Evolutionary conservation across 2,113 vertebrate species (phyloP), one percentile per base, ranked within the genome.

Genomic region (Thomomys bottae): DNA sequence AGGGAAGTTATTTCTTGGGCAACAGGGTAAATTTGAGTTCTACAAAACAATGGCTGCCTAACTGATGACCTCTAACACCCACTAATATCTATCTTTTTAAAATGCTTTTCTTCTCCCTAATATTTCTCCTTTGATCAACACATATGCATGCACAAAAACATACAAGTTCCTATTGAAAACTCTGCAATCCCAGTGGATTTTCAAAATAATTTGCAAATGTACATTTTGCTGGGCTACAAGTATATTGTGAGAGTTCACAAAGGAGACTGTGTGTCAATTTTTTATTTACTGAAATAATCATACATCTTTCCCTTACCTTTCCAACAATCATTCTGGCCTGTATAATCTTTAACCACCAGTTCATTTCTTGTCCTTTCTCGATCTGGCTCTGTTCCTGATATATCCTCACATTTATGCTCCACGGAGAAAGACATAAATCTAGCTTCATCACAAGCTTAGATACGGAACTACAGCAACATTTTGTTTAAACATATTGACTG

Each of bases 401-500:
- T 73, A 18, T 49, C 54, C 42, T 92, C 80, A 59, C 38, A 32
- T 89, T 86, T 84, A 68, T 32, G 71, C 80, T 95, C 63, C 76
- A 81, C 64, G 49, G 95, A 95, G 83, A 92, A 93, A 81, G 57
- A 59, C n/a, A 81, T 67, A 84, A 81, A 95, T 83, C 40, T 83
- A 92, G 79, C 85, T 91, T 57, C 71, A 83, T 23, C 24, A 61
- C 86, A 94, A 83, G 90, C 84, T 49, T 75, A 93, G 89, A 88
- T 66, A 86, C 6, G 84, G 73, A 94, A 66, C 34, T 59, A 93
- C 34, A 92, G 78, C 45, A 92, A 88, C 34, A 92, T 88, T 94
- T 95, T 36, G 2, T 45, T 73, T 84, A 71, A 93, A 88, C 91
- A 92, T 76, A 92, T 71, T 89, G 90, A 87, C 30, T 80, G 61